Percentiles rank a stretch among this genome's conserved stretches.
Evolutionary conservation across 2,888 invertebrate genomes (phyloP).

Genomic region (Aphodius granarius): DNA sequence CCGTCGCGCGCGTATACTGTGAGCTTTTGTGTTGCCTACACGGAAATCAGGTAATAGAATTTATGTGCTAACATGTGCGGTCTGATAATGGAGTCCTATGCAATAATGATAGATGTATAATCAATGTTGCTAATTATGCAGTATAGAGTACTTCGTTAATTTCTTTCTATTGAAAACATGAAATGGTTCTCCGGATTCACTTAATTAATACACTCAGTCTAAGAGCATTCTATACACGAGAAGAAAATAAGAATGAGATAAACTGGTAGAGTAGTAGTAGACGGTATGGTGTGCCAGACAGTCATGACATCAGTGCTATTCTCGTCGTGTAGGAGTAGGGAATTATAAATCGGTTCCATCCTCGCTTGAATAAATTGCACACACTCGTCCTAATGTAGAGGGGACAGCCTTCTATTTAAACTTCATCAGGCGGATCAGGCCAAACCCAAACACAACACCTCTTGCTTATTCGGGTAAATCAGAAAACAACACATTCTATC

Average conservation of each 20-base stretch:
- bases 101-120: not conserved
- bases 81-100: slow-evolving; percentile 24
- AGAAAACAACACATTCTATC: no score
- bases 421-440: not conserved
- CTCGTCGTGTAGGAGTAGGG: slow-evolving; percentile 32
- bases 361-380: slow-evolving; percentile 25
- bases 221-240: not conserved
- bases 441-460: not conserved
- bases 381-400: slow-evolving; percentile 17
- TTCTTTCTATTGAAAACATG: no score
- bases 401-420: slow-evolving; percentile 2
- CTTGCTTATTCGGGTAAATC: not conserved
- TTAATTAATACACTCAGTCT: not conserved
- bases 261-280: not conserved
- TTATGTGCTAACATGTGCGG: not conserved
- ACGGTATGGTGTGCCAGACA: slow-evolving; percentile 39
- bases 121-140: not conserved
- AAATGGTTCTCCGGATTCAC: not conserved
- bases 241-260: not conserved
- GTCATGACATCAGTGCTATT: slow-evolving; percentile 49
- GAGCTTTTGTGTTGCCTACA: not conserved
- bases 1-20: not conserved
- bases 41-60: not conserved
- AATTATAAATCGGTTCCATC: slow-evolving; percentile 28
- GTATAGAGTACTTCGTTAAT: no score